Evolutionary conservation across 2,113 vertebrate genomes (phyloP).

Genomic region (Turnix velox): DNA sequence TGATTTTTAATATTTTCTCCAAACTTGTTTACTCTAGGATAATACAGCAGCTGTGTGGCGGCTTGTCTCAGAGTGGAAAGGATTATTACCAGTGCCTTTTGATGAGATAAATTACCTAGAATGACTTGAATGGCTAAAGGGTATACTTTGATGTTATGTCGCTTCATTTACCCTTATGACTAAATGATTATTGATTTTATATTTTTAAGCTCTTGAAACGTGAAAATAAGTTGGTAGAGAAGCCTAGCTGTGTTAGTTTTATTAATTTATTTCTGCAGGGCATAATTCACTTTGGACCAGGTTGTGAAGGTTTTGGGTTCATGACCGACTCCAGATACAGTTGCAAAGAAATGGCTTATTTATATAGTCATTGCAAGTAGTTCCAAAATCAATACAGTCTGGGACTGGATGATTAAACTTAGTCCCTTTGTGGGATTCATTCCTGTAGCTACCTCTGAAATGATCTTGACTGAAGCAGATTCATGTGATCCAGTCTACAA

Average conservation of each 20-base stretch:
- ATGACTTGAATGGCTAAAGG: slow-evolving; percentile 86
- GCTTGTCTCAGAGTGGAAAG: slow-evolving; percentile 81
- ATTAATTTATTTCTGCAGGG: slow-evolving; percentile 90
- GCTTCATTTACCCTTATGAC: slow-evolving; percentile 92
- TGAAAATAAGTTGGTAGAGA: slow-evolving; percentile 84
- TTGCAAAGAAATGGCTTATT: slow-evolving; percentile 86
- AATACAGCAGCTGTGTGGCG: slow-evolving; percentile 79
- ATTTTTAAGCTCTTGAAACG: slow-evolving; percentile 88
- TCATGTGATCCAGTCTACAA: slow-evolving; percentile 75
- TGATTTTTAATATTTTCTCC: slow-evolving; percentile 91
- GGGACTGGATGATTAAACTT: slow-evolving; percentile 86
- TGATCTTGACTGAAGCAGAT: slow-evolving; percentile 73
- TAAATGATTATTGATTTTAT: slow-evolving; percentile 98
- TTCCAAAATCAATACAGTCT: slow-evolving; percentile 86
- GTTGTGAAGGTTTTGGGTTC: slow-evolving; percentile 83
- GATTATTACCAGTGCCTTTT: slow-evolving; percentile 85
- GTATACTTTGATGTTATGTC: slow-evolving; percentile 87
- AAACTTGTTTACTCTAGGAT: slow-evolving; percentile 87
- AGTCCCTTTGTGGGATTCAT: slow-evolving; percentile 82
- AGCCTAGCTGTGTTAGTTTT: slow-evolving; percentile 81
- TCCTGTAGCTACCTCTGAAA: slow-evolving; percentile 73
- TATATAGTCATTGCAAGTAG: slow-evolving; percentile 87
- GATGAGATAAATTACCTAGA: slow-evolving; percentile 86
- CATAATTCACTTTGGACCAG: slow-evolving; percentile 81
- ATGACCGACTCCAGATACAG: slow-evolving; percentile 82